Evolutionary conservation across 1,140 invertebrate species (phyloP).

Genomic region (Nebria ingens): DNA sequence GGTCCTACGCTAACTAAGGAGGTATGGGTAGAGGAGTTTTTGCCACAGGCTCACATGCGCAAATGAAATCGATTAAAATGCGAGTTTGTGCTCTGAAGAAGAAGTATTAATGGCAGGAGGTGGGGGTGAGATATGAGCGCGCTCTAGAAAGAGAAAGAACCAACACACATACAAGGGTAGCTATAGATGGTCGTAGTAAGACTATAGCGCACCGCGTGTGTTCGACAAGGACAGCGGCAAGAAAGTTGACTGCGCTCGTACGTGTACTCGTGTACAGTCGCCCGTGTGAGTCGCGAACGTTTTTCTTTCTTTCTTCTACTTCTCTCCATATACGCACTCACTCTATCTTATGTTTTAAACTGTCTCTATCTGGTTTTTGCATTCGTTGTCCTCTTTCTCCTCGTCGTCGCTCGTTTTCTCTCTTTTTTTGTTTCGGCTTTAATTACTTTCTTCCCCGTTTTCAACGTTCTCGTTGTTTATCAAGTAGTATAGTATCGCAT

Average conservation of each 20-base stretch:
- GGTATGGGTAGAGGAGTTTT: constrained; percentile 27
- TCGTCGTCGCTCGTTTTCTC: not conserved
- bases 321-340: not conserved
- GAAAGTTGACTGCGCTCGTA: constrained; percentile 32
- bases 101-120: constrained; percentile 34
- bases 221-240: constrained; percentile 18
- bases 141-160: too few species aligned
- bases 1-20: constrained; percentile 14
- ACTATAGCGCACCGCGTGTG: too few species aligned
- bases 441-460: not conserved
- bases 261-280: constrained; percentile 33
- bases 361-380: too few species aligned
- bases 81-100: constrained; percentile 35
- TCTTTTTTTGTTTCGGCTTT: constrained; percentile 8
- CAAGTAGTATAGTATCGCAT: too few species aligned
- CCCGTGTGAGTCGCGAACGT: constrained; percentile 24
- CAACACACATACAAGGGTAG: not conserved
- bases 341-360: too few species aligned
- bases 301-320: not conserved
- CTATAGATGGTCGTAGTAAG: not conserved
- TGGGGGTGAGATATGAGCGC: constrained; percentile 5
- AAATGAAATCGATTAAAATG: constrained; percentile 38
- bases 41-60: constrained; percentile 35
- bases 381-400: not conserved
- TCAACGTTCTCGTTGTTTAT: not conserved